Conservation (phyloP, 2,888 invertebrate species). For the Heliconius hortense region DNA sequence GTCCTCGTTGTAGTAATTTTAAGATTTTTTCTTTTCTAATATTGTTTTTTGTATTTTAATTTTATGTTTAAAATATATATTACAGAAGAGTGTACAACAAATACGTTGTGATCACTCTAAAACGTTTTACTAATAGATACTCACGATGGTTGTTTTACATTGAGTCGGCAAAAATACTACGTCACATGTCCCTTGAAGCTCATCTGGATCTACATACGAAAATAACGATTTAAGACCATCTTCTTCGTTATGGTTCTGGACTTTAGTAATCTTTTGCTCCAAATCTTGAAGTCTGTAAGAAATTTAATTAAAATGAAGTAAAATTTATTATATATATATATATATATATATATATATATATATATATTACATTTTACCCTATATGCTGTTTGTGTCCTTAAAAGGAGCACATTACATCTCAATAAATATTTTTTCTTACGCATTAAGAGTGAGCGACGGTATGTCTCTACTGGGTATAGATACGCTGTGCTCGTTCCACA, state of each 20-base stretch:
- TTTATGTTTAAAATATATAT: too few relatives aligned
- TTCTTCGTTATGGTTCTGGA: slow-evolving; percentile 42
- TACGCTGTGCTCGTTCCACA: neutral
- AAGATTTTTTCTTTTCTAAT: too few relatives aligned
- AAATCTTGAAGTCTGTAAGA: slow-evolving; percentile 34
- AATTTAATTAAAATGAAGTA: neutral
- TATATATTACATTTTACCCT: too few relatives aligned
- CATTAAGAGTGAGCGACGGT: neutral
- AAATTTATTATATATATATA: too few relatives aligned
- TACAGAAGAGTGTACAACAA: too few relatives aligned
- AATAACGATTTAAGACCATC: slow-evolving; percentile 51
- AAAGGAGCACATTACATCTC: too few relatives aligned
- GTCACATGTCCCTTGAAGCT: slow-evolving; percentile 51
- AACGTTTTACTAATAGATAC: neutral
- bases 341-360: too few relatives aligned
- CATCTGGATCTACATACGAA: slow-evolving; percentile 51
- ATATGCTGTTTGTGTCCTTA: too few relatives aligned
- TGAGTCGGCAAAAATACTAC: slow-evolving; percentile 48
- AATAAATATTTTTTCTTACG: neutral
- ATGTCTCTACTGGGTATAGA: neutral
- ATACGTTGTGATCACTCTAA: too few relatives aligned
- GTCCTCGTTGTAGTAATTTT: too few relatives aligned
- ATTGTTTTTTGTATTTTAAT: too few relatives aligned
- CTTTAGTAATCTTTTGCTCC: slow-evolving; percentile 22
- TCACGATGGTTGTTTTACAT: slow-evolving; percentile 34